Evolutionary conservation across 2,113 vertebrate species (phyloP).

Genomic region (Siphamia tubifer): DNA sequence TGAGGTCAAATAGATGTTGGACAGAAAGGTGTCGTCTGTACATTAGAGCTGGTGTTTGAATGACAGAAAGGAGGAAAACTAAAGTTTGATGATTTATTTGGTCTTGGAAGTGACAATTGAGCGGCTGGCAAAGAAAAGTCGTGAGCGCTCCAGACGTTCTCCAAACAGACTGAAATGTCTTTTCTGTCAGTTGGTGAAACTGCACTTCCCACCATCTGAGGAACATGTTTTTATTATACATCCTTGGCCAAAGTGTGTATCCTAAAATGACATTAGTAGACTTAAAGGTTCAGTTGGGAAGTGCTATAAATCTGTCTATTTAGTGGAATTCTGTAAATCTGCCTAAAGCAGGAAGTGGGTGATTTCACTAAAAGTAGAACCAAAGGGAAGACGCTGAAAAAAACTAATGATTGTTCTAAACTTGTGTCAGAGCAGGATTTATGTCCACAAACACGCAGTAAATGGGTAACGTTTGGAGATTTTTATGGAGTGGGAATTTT

Average conservation of each 20-base stretch:
- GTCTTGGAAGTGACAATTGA: conserved; percentile 18
- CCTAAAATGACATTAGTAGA: conserved; percentile 35
- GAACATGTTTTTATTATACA: conserved; percentile 9
- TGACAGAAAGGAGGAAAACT: not conserved
- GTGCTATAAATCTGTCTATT: conserved; percentile 48
- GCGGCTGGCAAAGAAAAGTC: conserved; percentile 6
- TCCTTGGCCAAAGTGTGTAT: not conserved
- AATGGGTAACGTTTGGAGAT: not conserved
- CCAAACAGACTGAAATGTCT: conserved; percentile 38
- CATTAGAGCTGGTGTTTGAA: not conserved
- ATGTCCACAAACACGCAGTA: not conserved
- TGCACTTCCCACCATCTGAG: conserved; percentile 27
- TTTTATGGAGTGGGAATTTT: too few species aligned
- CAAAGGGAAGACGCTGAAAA: not conserved
- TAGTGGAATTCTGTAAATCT: conserved; percentile 50
- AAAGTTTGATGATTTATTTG: not conserved
- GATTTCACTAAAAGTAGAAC: not conserved
- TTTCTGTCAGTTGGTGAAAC: conserved; percentile 26
- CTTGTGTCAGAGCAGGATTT: not conserved
- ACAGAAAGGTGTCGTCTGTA: not conserved
- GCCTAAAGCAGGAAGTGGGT: conserved; percentile 19
- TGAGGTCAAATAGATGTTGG: not conserved
- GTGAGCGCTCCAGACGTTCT: not conserved
- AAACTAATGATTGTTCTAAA: not conserved
- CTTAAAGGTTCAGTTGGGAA: conserved; percentile 36